A percentile compares a stretch with the other conserved stretches of the same genome.
These are phyloP conservation scores for Peromyscus maniculatus DNA, from an alignment of 2,113 vertebrate species.

Conservation along the genomic window DNA sequence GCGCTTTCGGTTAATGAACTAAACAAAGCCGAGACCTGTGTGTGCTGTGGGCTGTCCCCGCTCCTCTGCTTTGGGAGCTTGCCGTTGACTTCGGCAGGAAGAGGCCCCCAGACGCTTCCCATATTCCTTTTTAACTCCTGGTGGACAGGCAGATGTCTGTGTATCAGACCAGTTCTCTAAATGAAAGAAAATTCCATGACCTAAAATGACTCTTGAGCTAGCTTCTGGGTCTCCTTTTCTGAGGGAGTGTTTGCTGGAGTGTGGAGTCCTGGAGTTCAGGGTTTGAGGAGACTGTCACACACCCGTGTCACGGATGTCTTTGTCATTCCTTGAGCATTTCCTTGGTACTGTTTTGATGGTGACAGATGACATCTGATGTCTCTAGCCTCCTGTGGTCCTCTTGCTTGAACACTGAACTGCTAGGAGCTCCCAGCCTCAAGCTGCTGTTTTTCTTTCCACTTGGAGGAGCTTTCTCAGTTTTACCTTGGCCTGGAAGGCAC, in stretches of 20 bases:
- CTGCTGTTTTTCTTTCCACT: neutral
- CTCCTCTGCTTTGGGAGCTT: neutral
- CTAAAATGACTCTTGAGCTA: neutral
- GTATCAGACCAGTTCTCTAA: neutral
- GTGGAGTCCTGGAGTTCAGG: fast-evolving
- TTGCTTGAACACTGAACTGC: neutral
- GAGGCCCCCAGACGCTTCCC: neutral
- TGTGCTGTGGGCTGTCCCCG: neutral
- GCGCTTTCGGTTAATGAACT: neutral
- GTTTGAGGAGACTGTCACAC: neutral
- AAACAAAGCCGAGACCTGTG: neutral
- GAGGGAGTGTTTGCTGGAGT: neutral
- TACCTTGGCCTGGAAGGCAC: neutral
- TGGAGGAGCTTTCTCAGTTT: neutral
- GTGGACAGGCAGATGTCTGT: neutral
- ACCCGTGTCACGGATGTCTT: neutral
- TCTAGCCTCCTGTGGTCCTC: neutral
- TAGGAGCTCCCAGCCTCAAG: neutral
- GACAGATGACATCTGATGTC: neutral
- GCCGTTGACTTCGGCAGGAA: neutral
- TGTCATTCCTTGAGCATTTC: neutral
- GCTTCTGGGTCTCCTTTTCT: neutral
- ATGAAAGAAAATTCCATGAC: neutral
- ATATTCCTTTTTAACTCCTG: neutral
- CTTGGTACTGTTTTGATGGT: neutral